These are phyloP conservation scores for Diarsia rubi DNA, from an alignment of 2,888 invertebrate genomes.

Conservation along the genomic window DNA sequence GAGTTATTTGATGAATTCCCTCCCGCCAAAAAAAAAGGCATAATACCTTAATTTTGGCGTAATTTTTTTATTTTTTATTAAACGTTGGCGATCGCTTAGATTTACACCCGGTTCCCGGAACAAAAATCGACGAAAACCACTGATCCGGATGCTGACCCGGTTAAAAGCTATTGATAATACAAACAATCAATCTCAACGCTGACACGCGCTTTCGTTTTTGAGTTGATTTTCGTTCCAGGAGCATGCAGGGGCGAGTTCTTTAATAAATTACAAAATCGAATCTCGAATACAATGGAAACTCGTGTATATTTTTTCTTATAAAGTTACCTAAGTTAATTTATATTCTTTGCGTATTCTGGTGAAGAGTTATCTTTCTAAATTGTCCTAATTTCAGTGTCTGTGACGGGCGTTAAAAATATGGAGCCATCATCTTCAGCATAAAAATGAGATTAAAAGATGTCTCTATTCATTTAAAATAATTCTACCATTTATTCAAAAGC, in stretches of 20 bases:
- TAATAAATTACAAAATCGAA: neutral
- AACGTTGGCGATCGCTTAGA: too few relatives aligned
- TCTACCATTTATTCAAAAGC: neutral
- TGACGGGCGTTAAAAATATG: slow-evolving; percentile 26
- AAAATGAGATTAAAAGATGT: slow-evolving; percentile 47
- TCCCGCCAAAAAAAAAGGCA: too few relatives aligned
- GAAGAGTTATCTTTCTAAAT: slow-evolving; percentile 42
- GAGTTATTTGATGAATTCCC: too few relatives aligned
- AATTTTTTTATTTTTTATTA: too few relatives aligned
- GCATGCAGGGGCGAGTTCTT: neutral
- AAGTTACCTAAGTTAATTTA: neutral
- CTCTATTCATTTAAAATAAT: slow-evolving; percentile 19
- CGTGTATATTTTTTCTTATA: neutral
- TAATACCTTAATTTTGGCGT: too few relatives aligned
- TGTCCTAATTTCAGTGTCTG: slow-evolving; percentile 25
- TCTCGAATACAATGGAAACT: neutral
- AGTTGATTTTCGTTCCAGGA: neutral
- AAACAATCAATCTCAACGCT: neutral
- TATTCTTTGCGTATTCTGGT: neutral
- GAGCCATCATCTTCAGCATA: slow-evolving; percentile 32
- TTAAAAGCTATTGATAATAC: neutral
- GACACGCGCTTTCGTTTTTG: neutral
- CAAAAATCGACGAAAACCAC: neutral
- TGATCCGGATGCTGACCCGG: neutral
- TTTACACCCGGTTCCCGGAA: neutral